Evolutionary conservation across 2,797 vertebrate genomes (phyloP).

Genomic region (Leptodactylus fallax): DNA sequence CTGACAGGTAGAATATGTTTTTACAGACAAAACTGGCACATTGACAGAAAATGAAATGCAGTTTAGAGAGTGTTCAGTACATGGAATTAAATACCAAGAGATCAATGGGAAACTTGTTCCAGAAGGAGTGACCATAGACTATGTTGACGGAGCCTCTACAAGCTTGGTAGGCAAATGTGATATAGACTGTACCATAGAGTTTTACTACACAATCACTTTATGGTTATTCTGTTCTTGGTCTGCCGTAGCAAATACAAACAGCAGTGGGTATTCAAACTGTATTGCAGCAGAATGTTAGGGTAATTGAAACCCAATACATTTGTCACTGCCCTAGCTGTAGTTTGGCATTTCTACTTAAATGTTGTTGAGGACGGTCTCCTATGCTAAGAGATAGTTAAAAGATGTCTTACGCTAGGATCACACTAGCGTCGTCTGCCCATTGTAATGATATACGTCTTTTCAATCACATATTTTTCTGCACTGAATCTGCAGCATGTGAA

Average conservation of each 20-base stretch:
- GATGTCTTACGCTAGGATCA: too few relatives aligned
- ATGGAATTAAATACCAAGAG: constrained; percentile 93
- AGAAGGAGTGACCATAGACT: constrained; percentile 89
- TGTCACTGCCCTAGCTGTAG: too few relatives aligned
- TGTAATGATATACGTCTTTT: too few relatives aligned
- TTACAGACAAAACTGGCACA: constrained; percentile 97
- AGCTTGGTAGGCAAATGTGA: constrained; percentile 71
- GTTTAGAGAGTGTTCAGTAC: constrained; percentile 95
- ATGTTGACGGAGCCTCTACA: constrained; percentile 78
- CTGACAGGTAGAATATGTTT: constrained; percentile 93
- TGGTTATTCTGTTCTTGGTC: neutral
- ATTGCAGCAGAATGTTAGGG: neutral
- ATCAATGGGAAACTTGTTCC: constrained; percentile 90
- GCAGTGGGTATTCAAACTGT: neutral
- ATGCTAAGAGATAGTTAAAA: too few relatives aligned
- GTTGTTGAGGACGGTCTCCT: too few relatives aligned
- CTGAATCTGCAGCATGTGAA: too few relatives aligned
- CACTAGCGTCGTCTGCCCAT: too few relatives aligned
- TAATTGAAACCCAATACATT: too few relatives aligned
- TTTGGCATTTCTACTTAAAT: too few relatives aligned
- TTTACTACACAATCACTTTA: neutral
- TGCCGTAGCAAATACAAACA: neutral
- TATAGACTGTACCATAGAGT: neutral
- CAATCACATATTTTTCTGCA: too few relatives aligned
- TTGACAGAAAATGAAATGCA: constrained; percentile 98